Conservation (phyloP, 1,140 invertebrate genomes). For the Stratiolaelaps scimitus region DNA sequence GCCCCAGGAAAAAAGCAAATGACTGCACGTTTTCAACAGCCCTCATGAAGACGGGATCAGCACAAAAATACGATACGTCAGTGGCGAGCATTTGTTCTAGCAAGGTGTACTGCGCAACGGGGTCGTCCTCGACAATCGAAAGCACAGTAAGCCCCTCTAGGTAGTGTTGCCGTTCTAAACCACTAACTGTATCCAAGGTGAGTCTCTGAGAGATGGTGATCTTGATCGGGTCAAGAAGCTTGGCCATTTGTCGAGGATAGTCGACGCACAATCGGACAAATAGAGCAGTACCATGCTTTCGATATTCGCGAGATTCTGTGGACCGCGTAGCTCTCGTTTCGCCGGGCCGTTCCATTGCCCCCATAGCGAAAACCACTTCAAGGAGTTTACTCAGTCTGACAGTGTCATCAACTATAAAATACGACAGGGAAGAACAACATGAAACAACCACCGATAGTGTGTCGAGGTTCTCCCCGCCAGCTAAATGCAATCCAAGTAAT, state of each 20-base stretch:
- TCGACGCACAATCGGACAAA: conserved; percentile 2
- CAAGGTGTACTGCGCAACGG: not conserved
- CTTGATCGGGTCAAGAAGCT: conserved; percentile 7
- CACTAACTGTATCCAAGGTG: not conserved
- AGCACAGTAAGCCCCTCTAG: not conserved
- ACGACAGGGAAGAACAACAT: not conserved
- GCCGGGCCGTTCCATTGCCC: not conserved
- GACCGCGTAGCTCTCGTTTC: conserved; percentile 4
- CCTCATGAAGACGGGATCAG: not conserved
- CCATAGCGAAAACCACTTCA: conserved; percentile 3
- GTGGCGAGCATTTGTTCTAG: not conserved
- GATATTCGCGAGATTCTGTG: not conserved
- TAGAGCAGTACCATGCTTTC: conserved; percentile 22
- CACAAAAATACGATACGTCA: not conserved
- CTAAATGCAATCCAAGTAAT: not conserved
- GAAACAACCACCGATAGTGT: not conserved
- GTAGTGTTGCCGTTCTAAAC: conserved; percentile 5
- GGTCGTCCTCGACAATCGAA: not conserved
- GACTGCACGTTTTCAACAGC: conserved; percentile 6
- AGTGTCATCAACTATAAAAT: not conserved
- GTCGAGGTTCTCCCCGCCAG: not conserved
- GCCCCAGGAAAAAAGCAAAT: not conserved
- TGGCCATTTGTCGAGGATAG: not conserved
- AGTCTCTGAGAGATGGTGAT: not conserved
- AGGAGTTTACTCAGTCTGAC: not conserved